Conservation (phyloP, 2,113 vertebrate species). For the Morone saxatilis region DNA sequence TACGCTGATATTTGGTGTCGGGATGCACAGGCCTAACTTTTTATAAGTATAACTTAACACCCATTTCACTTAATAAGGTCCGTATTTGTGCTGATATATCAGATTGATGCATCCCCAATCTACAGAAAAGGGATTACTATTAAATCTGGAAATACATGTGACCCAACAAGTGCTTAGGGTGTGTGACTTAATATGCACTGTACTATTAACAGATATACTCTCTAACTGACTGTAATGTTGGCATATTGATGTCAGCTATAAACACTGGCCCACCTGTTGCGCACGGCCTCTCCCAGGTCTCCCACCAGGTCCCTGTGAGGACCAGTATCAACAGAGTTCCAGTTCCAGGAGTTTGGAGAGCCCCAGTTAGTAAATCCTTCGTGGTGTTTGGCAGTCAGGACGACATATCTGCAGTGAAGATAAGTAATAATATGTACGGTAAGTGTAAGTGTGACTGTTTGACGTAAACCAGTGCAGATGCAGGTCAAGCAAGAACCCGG, state of each 20-base stretch:
- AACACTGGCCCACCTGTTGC: slow-evolving; percentile 84
- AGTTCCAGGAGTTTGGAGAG: slow-evolving; percentile 93
- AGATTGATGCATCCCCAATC: not conserved
- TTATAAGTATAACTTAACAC: no score
- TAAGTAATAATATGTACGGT: no score
- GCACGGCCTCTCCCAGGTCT: slow-evolving; percentile 89
- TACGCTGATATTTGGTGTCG: not conserved
- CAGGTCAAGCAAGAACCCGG: no score
- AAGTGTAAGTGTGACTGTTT: not conserved
- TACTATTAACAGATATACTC: no score
- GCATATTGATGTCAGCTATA: not conserved
- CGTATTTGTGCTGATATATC: not conserved
- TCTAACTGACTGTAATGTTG: not conserved
- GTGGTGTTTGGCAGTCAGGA: slow-evolving; percentile 95
- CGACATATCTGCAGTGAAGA: slow-evolving; percentile 88
- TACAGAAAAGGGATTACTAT: not conserved
- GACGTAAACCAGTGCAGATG: no score
- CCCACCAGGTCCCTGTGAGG: slow-evolving; percentile 93
- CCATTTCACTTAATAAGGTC: not conserved
- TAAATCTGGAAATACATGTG: not conserved
- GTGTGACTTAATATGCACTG: no score
- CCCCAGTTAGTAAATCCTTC: slow-evolving; percentile 97
- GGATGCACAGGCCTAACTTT: no score
- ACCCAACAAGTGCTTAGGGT: not conserved
- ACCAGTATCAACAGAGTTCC: slow-evolving; percentile 92